phyloP scores from a whole-genome alignment of 2,113 vertebrate species.

The Labeo catla region DNA sequence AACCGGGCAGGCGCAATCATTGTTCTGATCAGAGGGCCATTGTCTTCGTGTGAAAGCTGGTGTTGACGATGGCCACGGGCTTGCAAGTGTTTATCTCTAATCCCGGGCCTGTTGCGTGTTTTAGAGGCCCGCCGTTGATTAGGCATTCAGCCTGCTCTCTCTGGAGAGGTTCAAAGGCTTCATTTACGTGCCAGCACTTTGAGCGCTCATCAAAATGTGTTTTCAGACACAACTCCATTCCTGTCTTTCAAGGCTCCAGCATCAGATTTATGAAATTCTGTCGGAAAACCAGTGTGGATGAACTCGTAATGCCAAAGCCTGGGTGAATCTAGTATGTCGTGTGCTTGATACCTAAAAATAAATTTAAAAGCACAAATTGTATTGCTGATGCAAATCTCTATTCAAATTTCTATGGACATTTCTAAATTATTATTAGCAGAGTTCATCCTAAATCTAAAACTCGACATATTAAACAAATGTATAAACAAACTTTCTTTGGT shows the following conservation, averaged over 20 bases:
- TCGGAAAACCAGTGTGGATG: conserved; percentile 1
- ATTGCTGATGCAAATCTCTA: not conserved
- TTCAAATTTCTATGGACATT: not conserved
- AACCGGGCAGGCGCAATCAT: conserved; percentile 69
- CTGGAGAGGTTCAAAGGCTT: conserved; percentile 73
- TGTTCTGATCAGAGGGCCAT: conserved; percentile 78
- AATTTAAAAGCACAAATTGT: not conserved
- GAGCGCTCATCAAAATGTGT: conserved; percentile 61
- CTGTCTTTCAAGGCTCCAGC: conserved; percentile 45
- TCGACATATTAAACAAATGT: not conserved
- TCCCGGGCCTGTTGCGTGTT: conserved; percentile 64
- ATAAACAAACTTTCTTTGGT: too few relatives aligned
- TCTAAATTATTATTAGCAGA: not conserved
- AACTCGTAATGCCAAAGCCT: not conserved
- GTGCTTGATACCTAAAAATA: not conserved
- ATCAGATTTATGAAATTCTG: conserved; percentile 63
- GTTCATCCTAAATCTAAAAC: not conserved
- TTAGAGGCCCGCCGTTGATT: conserved; percentile 61
- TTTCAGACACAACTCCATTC: conserved; percentile 57
- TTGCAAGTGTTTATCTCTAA: conserved; percentile 69
- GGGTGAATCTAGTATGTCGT: not conserved
- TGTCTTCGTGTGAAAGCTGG: conserved; percentile 71
- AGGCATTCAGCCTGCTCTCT: conserved; percentile 67
- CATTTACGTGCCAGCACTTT: conserved; percentile 62
- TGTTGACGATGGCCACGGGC: conserved; percentile 66